A percentile compares a stretch with the other conserved stretches of the same genome.
phyloP scores from a whole-genome alignment of 2,888 invertebrate genomes.

The Pyrrhosoma nymphula region DNA sequence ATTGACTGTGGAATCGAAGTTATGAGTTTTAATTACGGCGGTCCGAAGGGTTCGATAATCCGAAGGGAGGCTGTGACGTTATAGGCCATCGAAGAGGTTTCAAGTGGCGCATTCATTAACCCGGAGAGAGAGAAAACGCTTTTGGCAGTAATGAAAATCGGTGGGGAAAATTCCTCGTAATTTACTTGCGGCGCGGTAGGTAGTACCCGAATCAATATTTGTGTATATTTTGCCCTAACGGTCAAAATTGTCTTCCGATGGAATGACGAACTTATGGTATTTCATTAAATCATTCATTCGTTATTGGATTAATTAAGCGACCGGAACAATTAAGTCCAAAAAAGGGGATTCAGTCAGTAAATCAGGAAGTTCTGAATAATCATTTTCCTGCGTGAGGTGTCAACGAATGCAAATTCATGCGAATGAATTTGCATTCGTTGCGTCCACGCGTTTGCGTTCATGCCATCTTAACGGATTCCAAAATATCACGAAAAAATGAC shows the following conservation, averaged over 20 bases:
- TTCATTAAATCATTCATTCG: constrained; percentile 13
- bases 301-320: neutral
- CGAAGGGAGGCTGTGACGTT: neutral
- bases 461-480: neutral
- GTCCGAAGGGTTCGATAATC: constrained; percentile 1
- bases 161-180: neutral
- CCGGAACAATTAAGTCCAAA: neutral
- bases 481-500: neutral
- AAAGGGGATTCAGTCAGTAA: neutral
- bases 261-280: neutral
- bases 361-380: neutral
- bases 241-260: neutral
- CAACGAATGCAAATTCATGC: neutral
- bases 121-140: neutral
- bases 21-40: constrained; percentile 28
- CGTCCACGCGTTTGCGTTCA: too few species aligned
- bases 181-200: neutral
- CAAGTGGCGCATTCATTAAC: constrained; percentile 2
- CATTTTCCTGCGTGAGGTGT: neutral
- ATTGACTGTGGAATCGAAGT: constrained; percentile 18
- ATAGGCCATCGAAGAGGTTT: constrained; percentile 4
- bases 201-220: neutral
- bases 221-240: neutral
- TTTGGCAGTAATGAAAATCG: neutral
- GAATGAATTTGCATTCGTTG: too few species aligned